These are phyloP conservation scores for Sphaeridia pumilis DNA, from an alignment of 2,888 invertebrate species.

Conservation along the genomic window DNA sequence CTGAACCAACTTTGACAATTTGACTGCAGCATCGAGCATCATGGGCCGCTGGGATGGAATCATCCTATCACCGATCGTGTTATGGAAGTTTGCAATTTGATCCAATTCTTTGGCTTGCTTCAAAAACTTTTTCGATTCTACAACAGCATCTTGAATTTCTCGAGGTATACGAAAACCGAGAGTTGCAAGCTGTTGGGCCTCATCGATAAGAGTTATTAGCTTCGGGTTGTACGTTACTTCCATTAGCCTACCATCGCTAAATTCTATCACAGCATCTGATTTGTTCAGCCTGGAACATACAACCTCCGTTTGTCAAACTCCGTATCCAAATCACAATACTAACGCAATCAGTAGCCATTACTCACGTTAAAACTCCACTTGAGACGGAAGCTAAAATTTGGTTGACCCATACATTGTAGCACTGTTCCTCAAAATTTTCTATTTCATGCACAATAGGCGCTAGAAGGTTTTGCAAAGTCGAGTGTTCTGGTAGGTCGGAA, in stretches of 20 bases:
- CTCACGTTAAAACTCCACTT: too few relatives aligned
- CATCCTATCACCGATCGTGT: slow-evolving; percentile 96
- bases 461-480: slow-evolving; percentile 49
- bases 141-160: slow-evolving; percentile 57
- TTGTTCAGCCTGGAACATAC: slow-evolving; percentile 7
- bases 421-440: slow-evolving; percentile 49
- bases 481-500: slow-evolving; percentile 55
- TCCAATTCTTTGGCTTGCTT: slow-evolving; percentile 75
- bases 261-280: slow-evolving; percentile 57
- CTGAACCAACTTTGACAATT: slow-evolving; percentile 75
- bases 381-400: slow-evolving; percentile 42
- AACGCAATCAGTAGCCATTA: too few relatives aligned
- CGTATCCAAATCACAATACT: too few relatives aligned
- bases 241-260: slow-evolving; percentile 63
- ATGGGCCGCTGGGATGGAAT: slow-evolving; percentile 87
- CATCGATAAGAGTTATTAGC: slow-evolving; percentile 67
- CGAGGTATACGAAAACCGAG: slow-evolving; percentile 65
- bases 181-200: slow-evolving; percentile 75
- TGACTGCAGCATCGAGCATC: slow-evolving; percentile 86
- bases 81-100: slow-evolving; percentile 81
- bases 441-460: slow-evolving; percentile 47
- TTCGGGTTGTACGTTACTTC: slow-evolving; percentile 83
- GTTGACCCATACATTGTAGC: slow-evolving; percentile 54
- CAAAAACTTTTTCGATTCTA: slow-evolving; percentile 64
- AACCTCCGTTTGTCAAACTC: too few relatives aligned